Evolutionary conservation across 2,113 vertebrate species (phyloP), one percentile per base, ranked within the genome.

Genomic region (Mirounga angustirostris): DNA sequence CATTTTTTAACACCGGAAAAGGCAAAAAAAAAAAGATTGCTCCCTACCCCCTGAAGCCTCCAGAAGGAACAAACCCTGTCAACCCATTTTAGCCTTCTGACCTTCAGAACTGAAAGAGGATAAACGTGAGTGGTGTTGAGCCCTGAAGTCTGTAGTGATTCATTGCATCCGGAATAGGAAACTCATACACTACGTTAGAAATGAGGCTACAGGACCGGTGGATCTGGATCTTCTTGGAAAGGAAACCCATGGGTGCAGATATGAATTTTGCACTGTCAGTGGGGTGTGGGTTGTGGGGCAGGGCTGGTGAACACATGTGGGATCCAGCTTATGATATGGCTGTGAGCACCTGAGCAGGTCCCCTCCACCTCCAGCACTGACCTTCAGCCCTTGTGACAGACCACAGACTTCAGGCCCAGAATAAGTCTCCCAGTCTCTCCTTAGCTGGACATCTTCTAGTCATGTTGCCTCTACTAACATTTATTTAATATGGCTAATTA

Each of bases 281-380:
- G 50, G 10, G 22, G 28, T 1, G 5, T 15, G 74, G 61, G 3
- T 5, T 6, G 16, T 12, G 65, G n/a, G 21, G 28, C 19, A 78
- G 21, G 40, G 33, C 36, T 22, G 7, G 63, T 4, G 33, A 18
- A 43, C n/a, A 1, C 16, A 15, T 13, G 15, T 1, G 26, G 69
- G 69, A 15, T 13, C 4, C 87, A 36, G 83, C n/a, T 89, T 1
- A 19, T 1, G 4, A 9, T 10, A 18, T 0, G 2, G n/a, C 46
- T 0, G 0, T 4, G 18, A 24, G 30, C 21, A n/a, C 0, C 1
- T 24, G 50, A 2, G 11, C 1, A 14, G 36, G 28, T 12, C 54
- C 12, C 26, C 18, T 52, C 79, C 2, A 33, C 30, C 24, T 11
- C 9, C 14, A 13, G 52, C 1, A 8, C 13, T 8, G 30, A 0